phyloP scores from a whole-genome alignment of 2,113 vertebrate species.

The Paramormyrops kingsleyae region DNA sequence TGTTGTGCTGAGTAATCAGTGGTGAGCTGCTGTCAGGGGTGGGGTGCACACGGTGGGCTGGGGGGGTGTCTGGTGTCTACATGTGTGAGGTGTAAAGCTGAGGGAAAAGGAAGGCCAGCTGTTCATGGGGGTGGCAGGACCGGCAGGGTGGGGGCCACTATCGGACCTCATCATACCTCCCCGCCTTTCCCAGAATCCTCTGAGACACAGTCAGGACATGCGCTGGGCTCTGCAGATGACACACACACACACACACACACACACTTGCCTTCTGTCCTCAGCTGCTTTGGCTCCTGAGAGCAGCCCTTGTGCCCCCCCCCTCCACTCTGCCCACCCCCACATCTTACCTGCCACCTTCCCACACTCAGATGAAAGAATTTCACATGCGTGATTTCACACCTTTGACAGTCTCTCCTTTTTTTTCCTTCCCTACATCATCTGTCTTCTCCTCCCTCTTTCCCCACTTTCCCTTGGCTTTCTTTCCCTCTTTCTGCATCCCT shows the following conservation, averaged over 20 bases:
- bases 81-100: background rate
- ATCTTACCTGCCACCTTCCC: background rate
- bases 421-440: background rate
- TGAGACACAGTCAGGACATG: background rate
- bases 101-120: background rate
- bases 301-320: background rate
- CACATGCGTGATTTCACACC: background rate
- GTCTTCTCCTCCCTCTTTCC: background rate
- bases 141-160: background rate
- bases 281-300: background rate
- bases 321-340: background rate
- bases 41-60: background rate
- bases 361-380: background rate
- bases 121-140: background rate
- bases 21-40: background rate
- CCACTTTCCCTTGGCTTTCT: conserved; percentile 10
- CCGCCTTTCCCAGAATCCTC: background rate
- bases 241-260: background rate
- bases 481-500: conserved; percentile 16
- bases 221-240: background rate
- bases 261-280: background rate
- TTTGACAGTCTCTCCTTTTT: background rate
- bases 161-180: background rate
- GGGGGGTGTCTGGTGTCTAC: background rate
- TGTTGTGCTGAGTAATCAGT: conserved; percentile 7